phyloP scores from a whole-genome alignment of 2,797 vertebrate species.

The Scolopax bukidnonensis region DNA sequence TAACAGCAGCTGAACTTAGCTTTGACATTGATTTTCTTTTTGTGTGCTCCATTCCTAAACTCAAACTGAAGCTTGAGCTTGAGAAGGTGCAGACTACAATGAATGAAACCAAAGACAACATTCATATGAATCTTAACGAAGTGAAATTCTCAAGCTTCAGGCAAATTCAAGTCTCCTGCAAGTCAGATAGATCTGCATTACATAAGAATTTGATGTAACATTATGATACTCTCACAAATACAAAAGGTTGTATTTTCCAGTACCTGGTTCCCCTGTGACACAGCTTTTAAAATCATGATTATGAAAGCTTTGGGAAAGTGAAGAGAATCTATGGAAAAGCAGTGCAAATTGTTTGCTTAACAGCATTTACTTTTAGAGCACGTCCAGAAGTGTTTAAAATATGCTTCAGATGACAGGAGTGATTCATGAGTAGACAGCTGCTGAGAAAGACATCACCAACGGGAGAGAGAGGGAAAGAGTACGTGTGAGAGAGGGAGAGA shows the following conservation, averaged over 20 bases:
- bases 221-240: slow-evolving; percentile 22
- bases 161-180: neutral
- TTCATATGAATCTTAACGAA: slow-evolving; percentile 55
- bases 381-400: slow-evolving; percentile 65
- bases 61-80: neutral
- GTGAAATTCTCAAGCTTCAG: slow-evolving; percentile 14
- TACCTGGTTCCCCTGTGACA: slow-evolving; percentile 39
- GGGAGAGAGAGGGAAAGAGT: neutral
- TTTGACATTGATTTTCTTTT: slow-evolving; percentile 26
- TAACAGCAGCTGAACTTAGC: slow-evolving; percentile 17
- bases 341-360: slow-evolving; percentile 31
- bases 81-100: neutral
- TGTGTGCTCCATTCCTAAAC: slow-evolving; percentile 1
- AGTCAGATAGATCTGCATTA: slow-evolving; percentile 18
- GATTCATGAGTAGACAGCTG: slow-evolving; percentile 70
- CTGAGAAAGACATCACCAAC: slow-evolving; percentile 66
- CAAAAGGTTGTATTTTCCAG: slow-evolving; percentile 32
- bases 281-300: slow-evolving; percentile 29
- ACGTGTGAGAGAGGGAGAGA: neutral
- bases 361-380: slow-evolving; percentile 65
- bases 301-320: neutral
- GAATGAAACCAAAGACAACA: slow-evolving; percentile 44
- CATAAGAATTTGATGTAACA: slow-evolving; percentile 13
- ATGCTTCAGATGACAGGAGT: slow-evolving; percentile 54
- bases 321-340: neutral